Percentiles rank a stretch among this genome's conserved stretches.
Evolutionary conservation across 92 coral and sea anemone species (phyloP).

Genomic region (Hydrozoanthus gracilis): DNA sequence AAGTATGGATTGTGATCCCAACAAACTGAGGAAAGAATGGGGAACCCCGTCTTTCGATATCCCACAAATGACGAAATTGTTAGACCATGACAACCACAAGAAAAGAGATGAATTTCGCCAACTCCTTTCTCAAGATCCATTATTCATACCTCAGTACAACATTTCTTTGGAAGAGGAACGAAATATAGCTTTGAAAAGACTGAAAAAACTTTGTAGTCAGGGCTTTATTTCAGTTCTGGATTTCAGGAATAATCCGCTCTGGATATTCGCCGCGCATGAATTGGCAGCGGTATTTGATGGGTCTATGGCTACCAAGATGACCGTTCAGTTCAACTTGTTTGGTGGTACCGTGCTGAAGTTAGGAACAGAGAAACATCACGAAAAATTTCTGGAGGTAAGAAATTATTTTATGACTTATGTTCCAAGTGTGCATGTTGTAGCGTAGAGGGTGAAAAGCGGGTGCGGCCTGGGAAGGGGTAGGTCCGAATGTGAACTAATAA

Average conservation of each 20-base stretch:
- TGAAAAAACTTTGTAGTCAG: conserved; percentile 72
- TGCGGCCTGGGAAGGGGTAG: too few relatives aligned
- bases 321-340: conserved; percentile 90
- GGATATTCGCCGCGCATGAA: conserved; percentile 84
- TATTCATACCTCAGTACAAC: conserved; percentile 80
- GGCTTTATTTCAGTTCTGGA: conserved; percentile 81
- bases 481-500: too few relatives aligned
- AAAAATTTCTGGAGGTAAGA: conserved; percentile 64
- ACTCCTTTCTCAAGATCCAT: conserved; percentile 68
- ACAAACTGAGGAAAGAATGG: conserved; percentile 70
- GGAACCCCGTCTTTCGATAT: conserved; percentile 70
- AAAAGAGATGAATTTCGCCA: conserved; percentile 75
- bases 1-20: conserved; percentile 52
- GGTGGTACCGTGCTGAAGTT: conserved; percentile 89
- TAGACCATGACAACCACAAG: conserved; percentile 84
- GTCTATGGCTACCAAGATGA: conserved; percentile 91
- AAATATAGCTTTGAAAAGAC: conserved; percentile 70
- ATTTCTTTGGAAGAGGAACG: conserved; percentile 84
- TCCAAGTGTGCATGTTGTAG: too few relatives aligned
- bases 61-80: conserved; percentile 57
- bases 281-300: conserved; percentile 78
- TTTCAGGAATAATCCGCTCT: conserved; percentile 75
- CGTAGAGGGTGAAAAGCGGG: too few relatives aligned
- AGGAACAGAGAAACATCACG: conserved; percentile 79
- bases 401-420: not conserved